Conservation (phyloP, 2,888 invertebrate species). For the Julus scandinavius region DNA sequence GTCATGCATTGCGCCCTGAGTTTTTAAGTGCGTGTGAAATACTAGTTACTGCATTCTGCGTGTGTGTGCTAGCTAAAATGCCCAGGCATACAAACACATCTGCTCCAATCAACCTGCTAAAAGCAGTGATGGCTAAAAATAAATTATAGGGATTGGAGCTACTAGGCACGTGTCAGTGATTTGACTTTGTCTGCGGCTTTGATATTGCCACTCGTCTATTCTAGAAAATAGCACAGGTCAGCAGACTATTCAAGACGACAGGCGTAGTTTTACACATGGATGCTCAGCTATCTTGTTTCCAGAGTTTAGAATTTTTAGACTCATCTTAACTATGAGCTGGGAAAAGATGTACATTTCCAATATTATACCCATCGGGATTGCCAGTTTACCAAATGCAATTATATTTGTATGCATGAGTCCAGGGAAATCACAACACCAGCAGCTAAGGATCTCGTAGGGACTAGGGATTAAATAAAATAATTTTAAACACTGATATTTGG, state of each 20-base stretch:
- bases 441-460: neutral
- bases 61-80: neutral
- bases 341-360: too few species aligned
- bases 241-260: neutral
- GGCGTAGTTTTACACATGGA: neutral
- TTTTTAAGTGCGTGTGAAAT: conserved; percentile 14
- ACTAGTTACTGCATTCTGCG: neutral
- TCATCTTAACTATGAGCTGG: neutral
- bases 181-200: conserved; percentile 8
- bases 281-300: neutral
- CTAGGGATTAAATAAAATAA: too few species aligned
- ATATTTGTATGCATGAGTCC: neutral
- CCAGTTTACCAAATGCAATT: too few species aligned
- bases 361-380: too few species aligned
- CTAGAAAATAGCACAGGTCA: conserved; percentile 27
- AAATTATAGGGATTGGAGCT: conserved; percentile 3
- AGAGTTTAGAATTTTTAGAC: neutral
- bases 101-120: conserved; percentile 33
- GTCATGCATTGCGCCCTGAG: neutral
- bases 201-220: conserved; percentile 16
- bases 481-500: too few species aligned
- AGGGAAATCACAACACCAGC: too few species aligned
- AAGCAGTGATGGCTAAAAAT: conserved; percentile 33
- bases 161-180: conserved; percentile 10
- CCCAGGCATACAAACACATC: conserved; percentile 18